phyloP scores from a whole-genome alignment of 1,140 invertebrate species.

The Leptinotarsa defecta region DNA sequence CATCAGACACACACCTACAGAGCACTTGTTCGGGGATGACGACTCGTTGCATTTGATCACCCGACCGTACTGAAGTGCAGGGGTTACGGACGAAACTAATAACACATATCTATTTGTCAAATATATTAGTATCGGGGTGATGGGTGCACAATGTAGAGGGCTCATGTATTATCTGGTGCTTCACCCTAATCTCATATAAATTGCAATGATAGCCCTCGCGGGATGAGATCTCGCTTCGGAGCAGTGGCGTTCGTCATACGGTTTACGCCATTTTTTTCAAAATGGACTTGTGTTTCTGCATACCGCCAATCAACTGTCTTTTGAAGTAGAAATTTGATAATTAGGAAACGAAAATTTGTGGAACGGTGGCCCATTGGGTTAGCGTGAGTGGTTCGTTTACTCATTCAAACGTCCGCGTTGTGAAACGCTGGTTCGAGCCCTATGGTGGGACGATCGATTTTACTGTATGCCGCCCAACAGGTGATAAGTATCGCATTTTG shows the following conservation, averaged over 20 bases:
- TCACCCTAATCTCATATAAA: conserved; percentile 54
- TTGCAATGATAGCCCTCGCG: conserved; percentile 52
- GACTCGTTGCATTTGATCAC: conserved; percentile 12
- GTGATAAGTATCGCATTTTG: too few relatives aligned
- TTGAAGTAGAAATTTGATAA: too few relatives aligned
- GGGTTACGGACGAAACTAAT: conserved; percentile 43
- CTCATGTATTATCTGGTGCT: conserved; percentile 49
- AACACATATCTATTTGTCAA: conserved; percentile 54
- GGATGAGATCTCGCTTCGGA: conserved; percentile 18
- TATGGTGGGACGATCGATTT: too few relatives aligned
- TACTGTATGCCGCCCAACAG: too few relatives aligned
- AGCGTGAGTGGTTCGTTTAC: too few relatives aligned
- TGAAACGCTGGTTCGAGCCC: too few relatives aligned
- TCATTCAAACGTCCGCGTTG: too few relatives aligned
- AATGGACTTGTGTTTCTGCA: too few relatives aligned
- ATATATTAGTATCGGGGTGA: conserved; percentile 51
- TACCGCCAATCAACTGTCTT: too few relatives aligned
- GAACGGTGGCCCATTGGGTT: too few relatives aligned
- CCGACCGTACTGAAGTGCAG: neutral
- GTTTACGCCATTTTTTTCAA: neutral
- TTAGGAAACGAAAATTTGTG: too few relatives aligned
- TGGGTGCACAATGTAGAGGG: conserved; percentile 44
- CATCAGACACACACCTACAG: neutral
- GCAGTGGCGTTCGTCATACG: neutral
- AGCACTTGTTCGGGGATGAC: conserved; percentile 5